Evolutionary conservation across 1,140 invertebrate genomes (phyloP), one percentile per base, ranked within the genome.

Genomic region (Drosophila bocqueti): DNA sequence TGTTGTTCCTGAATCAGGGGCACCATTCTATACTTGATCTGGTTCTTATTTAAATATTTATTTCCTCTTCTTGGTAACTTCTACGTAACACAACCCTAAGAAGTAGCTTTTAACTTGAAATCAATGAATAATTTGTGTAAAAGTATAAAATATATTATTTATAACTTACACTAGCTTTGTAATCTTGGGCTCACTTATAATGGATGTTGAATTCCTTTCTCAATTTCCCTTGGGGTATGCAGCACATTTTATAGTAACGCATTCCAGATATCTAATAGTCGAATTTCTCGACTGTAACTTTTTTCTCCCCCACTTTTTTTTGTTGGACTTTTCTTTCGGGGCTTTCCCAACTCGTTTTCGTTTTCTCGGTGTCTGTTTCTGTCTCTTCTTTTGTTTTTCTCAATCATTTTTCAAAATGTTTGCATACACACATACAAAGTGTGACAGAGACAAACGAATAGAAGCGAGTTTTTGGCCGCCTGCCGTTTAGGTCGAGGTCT

Each of bases 401-500:
- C 75, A 79, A 79, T 79, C 76, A 79, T 79, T 79, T 79, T 78
- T 78, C 75, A 78, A 77, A 77, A 76, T 66, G 61, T 76, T 61
- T 45, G 52, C 64, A 42, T 63, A 57, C 40, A 54, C 50, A 47
- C 45, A 66, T 49, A 66, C 62, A 46, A 38, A 36, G 34, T n/a
- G 36, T 58, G 36, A 31, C 43, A 45, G 38, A 34, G 43, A 38
- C 21, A 42, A 36, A 60, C 18, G 26, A 54, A 62, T 11, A 24
- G 24, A 24, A 67, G 38, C 55, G 58, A 76, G 54, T 73, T 84
- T 65, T 83, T 90, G 84, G 86, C 84, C 83, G 84, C 85, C 84
- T 87, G 77, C 65, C 78, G 85, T 85, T 89, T 90, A 69, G 85
- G 84, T 89, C 84, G 84, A 89, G 84, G 84, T 90, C 84, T 89